Evolutionary conservation across 2,113 vertebrate species (phyloP).

Genomic region (Podocnemis expansa): DNA sequence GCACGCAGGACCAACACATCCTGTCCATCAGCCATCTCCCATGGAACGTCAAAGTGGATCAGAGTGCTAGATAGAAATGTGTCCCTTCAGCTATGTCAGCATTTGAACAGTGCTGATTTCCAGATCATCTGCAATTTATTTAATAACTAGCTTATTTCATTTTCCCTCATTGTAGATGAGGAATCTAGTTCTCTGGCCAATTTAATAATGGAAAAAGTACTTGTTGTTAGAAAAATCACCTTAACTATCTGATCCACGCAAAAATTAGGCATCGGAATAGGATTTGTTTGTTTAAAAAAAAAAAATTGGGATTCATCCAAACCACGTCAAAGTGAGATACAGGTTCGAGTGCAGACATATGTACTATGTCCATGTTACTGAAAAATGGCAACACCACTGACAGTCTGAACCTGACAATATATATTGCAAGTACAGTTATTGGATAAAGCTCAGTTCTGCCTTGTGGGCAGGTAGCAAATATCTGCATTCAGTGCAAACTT

Average conservation of each 20-base stretch:
- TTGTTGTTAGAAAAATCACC: background rate
- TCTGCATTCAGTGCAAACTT: no score
- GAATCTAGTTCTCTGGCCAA: slow-evolving; percentile 27
- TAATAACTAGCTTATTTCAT: slow-evolving; percentile 11
- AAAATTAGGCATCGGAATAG: background rate
- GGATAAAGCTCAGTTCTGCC: background rate
- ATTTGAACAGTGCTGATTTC: background rate
- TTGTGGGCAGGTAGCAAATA: no score
- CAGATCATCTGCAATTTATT: background rate
- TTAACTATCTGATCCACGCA: background rate
- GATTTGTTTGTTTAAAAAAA: no score
- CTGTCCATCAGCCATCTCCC: background rate
- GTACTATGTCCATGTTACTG: background rate
- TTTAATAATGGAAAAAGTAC: slow-evolving; percentile 17
- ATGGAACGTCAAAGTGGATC: background rate
- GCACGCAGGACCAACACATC: background rate
- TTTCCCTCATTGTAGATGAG: slow-evolving; percentile 10
- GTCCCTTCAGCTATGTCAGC: background rate
- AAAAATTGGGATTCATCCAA: no score
- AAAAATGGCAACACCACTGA: background rate
- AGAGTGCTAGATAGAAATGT: background rate
- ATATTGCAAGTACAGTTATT: background rate
- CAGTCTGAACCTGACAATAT: background rate
- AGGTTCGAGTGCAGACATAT: background rate
- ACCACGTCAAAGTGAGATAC: background rate